These are phyloP conservation scores for Psittacus erithacus DNA, from an alignment of 2,113 vertebrate species.

Conservation along the genomic window DNA sequence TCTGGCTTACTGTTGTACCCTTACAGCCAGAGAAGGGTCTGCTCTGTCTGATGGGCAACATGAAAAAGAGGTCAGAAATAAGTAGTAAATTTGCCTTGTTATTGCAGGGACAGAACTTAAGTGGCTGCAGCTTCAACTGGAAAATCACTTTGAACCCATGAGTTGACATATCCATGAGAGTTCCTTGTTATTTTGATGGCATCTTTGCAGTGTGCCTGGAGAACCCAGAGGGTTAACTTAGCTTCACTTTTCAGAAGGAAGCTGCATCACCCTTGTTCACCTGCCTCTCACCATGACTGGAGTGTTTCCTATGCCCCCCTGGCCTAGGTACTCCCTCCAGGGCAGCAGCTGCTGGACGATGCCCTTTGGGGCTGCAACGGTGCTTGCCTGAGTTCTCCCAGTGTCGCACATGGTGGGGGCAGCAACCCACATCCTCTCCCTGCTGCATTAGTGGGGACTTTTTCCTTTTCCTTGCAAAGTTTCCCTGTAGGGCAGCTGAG, in stretches of 20 bases:
- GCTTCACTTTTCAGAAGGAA: not conserved
- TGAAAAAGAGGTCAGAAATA: not conserved
- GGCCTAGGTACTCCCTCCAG: fast-evolving
- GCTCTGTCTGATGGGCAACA: not conserved
- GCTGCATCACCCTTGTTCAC: not conserved
- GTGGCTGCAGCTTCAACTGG: not conserved
- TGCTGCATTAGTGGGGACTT: not conserved
- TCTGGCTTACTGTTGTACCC: not conserved
- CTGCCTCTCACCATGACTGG: fast-evolving
- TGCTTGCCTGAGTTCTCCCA: not conserved
- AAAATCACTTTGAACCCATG: not conserved
- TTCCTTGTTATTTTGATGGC: not conserved
- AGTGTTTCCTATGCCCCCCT: not conserved
- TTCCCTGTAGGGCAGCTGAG: not conserved
- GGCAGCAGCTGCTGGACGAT: not conserved
- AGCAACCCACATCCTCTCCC: not conserved
- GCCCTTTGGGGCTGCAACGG: not conserved
- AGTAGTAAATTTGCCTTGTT: not conserved
- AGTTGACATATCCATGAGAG: fast-evolving
- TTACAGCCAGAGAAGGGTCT: not conserved
- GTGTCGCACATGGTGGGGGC: fast-evolving
- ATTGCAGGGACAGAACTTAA: not conserved
- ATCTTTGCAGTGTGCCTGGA: not conserved
- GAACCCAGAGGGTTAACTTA: not conserved
- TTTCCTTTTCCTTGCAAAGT: not conserved